Evolutionary conservation across 2,888 invertebrate genomes (phyloP), one percentile per base, ranked within the genome.

Genomic region (Encarsia formosa): DNA sequence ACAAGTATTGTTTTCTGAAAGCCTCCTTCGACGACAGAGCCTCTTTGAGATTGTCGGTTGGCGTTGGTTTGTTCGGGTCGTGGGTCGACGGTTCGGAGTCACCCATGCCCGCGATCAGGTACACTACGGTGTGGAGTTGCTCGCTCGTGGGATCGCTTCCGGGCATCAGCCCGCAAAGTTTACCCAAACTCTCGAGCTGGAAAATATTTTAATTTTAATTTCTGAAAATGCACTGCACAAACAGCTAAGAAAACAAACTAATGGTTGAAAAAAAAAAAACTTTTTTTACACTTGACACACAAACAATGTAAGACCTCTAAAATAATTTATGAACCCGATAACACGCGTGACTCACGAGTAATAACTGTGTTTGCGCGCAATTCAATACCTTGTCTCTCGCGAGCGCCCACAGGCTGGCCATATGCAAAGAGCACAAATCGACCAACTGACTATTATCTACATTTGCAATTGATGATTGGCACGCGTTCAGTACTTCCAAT

Each of bases 1-100:
- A 96, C 69, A 95, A 75, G 69, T 96, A 97, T 61, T 92, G 87
- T 69, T 89, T 90, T 64, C 90, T 87, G 71, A 96, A 97, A 43
- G 87, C 83, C 50, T 87, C 87, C 68, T 90, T 89, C 11, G 93
- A 93, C 48, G 94, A 91, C 3, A 97, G 75, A 0, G 95, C 92
- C 66, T 91, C 89, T 69, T 94, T 91, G 9, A 97, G 77, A 68
- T 89, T 85, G 62, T 91, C 91, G 0, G 91, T 87, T 0, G 94
- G 87, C 2, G 81, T 80, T 4, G 77, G 81, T 5, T 83, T 75
- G 34, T 75, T 63, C 8, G 67, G 59, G 47, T 72, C 59, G 13
- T 69, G 65, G 29, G 34, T 41, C 34, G 61, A 32, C 5, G 76
- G 70, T 44, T 84, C 81, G 1, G 83, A 82, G 73, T 92, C 88